phyloP scores from a whole-genome alignment of 2,797 vertebrate genomes.

The Dendrocincla fuliginosa region DNA sequence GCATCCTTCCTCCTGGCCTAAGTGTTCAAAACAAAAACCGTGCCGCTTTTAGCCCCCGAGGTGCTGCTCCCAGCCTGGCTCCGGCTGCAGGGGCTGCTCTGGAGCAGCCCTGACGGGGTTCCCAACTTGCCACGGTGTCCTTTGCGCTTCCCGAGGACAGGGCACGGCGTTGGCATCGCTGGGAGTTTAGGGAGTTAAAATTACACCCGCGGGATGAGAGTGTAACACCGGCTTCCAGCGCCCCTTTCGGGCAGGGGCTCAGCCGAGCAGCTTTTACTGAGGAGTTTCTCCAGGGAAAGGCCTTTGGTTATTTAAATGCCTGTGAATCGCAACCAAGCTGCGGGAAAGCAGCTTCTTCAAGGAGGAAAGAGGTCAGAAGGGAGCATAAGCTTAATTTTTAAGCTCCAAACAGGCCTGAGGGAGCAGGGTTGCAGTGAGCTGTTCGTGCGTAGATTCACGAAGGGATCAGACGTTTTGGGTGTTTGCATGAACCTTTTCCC shows the following conservation, averaged over 20 bases:
- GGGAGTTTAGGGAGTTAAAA: conserved; percentile 14
- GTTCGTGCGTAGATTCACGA: rapidly evolving
- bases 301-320: background rate
- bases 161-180: background rate
- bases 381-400: background rate
- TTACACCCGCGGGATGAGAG: background rate
- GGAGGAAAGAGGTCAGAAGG: background rate
- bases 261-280: background rate
- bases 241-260: background rate
- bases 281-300: background rate
- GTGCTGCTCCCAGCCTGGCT: background rate
- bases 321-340: background rate
- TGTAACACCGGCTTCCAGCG: background rate
- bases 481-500: background rate
- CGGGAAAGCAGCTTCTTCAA: background rate
- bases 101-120: rapidly evolving
- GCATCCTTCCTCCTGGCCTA: background rate
- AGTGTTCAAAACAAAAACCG: background rate
- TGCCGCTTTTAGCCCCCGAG: too few species aligned
- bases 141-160: background rate
- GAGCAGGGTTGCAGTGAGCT: background rate
- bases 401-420: rapidly evolving
- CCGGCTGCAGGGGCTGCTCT: background rate
- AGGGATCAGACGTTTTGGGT: background rate
- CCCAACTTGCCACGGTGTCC: background rate